These are phyloP conservation scores for Amazona vittata DNA, from an alignment of 2,113 vertebrate species.

Conservation along the genomic window DNA sequence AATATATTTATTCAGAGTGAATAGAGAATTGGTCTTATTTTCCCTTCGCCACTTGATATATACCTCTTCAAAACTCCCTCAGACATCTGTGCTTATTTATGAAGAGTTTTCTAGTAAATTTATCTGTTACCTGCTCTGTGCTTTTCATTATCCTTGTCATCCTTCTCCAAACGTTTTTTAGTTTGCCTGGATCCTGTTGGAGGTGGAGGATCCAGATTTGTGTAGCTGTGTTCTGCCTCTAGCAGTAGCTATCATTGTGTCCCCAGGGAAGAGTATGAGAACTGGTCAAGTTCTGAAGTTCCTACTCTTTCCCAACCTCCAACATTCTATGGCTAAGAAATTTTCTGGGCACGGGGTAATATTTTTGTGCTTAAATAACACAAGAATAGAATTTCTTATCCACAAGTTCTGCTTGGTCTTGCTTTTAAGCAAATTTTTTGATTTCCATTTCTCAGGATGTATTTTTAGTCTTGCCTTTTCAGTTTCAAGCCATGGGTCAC, in stretches of 20 bases:
- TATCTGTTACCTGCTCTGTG: not conserved
- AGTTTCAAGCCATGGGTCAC: not conserved
- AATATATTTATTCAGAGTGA: not conserved
- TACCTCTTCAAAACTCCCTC: not conserved
- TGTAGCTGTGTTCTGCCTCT: not conserved
- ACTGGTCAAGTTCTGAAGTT: not conserved
- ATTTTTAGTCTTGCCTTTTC: not conserved
- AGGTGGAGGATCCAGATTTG: not conserved
- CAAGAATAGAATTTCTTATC: not conserved
- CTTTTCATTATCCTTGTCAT: not conserved
- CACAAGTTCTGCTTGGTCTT: not conserved
- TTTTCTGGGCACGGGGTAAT: not conserved
- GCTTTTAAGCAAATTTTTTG: not conserved
- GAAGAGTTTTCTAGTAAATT: not conserved
- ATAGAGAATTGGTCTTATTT: not conserved
- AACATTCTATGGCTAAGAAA: not conserved
- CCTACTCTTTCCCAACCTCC: not conserved
- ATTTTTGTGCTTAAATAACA: not conserved
- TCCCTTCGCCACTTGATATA: not conserved
- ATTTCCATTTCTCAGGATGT: not conserved
- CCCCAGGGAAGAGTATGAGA: not conserved
- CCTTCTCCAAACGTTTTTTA: not conserved
- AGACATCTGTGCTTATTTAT: not conserved
- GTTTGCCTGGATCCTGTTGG: not conserved
- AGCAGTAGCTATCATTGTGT: not conserved